Evolutionary conservation across 2,797 vertebrate species (phyloP), one percentile per base, ranked within the genome.

Genomic region (Danio tinwini): DNA sequence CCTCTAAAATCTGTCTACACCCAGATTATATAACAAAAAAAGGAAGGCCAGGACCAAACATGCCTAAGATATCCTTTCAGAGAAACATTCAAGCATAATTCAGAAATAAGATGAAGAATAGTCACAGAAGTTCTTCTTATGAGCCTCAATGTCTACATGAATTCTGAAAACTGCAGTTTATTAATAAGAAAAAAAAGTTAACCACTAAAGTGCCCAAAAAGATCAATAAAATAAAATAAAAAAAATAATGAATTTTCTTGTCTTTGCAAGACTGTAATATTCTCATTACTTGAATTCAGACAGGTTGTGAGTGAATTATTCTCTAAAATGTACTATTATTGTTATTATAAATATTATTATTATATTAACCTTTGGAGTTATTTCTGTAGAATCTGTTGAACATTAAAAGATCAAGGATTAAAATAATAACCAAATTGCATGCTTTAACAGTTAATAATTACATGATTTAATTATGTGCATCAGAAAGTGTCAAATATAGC

Each of bases 1-100:
- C 7, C 37, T 75, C 3, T 7, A 21, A 76, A 17, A 76, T 67
- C 19, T 37, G 40, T 45, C 40, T 44, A 67, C 74, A 56, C 49
- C 74, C 14, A 17, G 49, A 13, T 67, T 76, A 19, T 47, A 58
- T 58, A 76, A 58, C 14, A 56, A 47, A 67, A 53, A 6, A 13
- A 45, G 42, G 37, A 8, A 14, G 21, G 63, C 7, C 39, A 16
- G 52, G 50, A 12, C 21, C 63, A 47, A 67, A 58, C 63, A 67
- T 56, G 40, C 62, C 17, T 16, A 67, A 55, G 6, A 65, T 12
- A 10, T 64, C 11, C 17, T 42, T 63, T 39, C 8, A 14, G 11
- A 52, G 7, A 16, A 52, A 14, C 12, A 47, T 29, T 8, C 17
- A 42, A 13, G n/a, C 2, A 37, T 50, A 5, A 74, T 50, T 55